Evolutionary conservation across 1,140 invertebrate species (phyloP), one percentile per base, ranked within the genome.

Genomic region (Aphelinus certus): DNA sequence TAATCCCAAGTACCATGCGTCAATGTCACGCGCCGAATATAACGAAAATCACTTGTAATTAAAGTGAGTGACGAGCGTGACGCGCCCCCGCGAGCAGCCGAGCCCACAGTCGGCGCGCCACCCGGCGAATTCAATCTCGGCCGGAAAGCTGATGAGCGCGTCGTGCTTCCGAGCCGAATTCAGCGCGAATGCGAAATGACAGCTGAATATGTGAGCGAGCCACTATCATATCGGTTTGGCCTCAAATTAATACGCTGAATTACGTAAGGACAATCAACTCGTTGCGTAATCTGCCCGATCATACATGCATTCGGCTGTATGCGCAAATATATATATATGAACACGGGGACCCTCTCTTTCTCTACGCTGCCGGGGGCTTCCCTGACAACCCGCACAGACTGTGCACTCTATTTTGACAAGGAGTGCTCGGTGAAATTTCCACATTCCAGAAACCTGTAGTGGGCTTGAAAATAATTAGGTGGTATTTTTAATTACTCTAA

Each of bases 41-140:
- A 71, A 43, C 58, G 64, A 77, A 65, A 64, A 77, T 62, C 46
- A 42, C 53, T 46, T 61, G 64, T 70, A 79, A 77, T 77, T 77
- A 79, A 77, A 58, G 73, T 51, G 43, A 45, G 43, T 64, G 64
- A 70, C 57, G 65, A 71, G 49, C 57, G 60, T 71, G 64, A 70
- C 46, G 63, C 48, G 45, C 53, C 48, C 46, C 57, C 46, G 56
- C 26, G 49, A 74, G 57, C 26, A 26, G 0, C 49, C 62, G 49
- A 74, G 58, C 57, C 7, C 26, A 45, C 56, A 47, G 45, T 53
- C 3, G 49, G 49, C 57, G 57, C 46, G 55, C 3, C 53, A 26
- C 53, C 66, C 10, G 0, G 64, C 62, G 71, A 66, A 67, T 73
- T 73, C 48, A 67, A 68, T 73, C 65, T 68, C 65, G 4, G n/a